phyloP scores from a whole-genome alignment of 2,888 invertebrate species.

The Aphodius granarius region DNA sequence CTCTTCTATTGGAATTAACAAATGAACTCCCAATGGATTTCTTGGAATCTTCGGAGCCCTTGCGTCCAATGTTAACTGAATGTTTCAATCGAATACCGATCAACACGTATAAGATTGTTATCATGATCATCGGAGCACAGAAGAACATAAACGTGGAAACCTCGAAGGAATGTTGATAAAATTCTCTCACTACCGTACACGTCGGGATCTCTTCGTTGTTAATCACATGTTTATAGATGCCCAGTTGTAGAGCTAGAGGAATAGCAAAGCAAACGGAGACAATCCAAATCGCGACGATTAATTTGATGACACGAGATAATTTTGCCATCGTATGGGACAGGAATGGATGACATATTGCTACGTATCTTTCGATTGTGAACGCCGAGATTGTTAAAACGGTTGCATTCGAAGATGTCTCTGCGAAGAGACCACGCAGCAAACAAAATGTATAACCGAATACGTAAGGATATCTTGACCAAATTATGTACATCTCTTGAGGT shows the following conservation, averaged over 20 bases:
- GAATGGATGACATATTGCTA: slow-evolving; percentile 66
- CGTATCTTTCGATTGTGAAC: slow-evolving; percentile 77
- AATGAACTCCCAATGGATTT: slow-evolving; percentile 6
- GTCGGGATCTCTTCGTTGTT: slow-evolving; percentile 41
- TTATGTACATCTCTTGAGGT: slow-evolving; percentile 79
- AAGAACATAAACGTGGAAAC: slow-evolving; percentile 83
- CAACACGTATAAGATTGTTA: slow-evolving; percentile 77
- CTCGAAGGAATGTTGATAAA: slow-evolving; percentile 73
- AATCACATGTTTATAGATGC: slow-evolving; percentile 30
- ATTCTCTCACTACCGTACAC: slow-evolving; percentile 57
- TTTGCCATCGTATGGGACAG: slow-evolving; percentile 83
- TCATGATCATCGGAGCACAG: slow-evolving; percentile 83
- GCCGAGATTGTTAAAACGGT: slow-evolving; percentile 79
- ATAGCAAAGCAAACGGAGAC: slow-evolving; percentile 72
- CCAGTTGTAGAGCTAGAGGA: slow-evolving; percentile 63
- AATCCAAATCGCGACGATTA: slow-evolving; percentile 80
- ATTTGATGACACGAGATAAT: slow-evolving; percentile 77
- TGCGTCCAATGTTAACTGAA: slow-evolving; percentile 60
- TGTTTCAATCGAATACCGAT: slow-evolving; percentile 73
- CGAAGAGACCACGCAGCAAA: slow-evolving; percentile 72
- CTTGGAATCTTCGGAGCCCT: slow-evolving; percentile 28
- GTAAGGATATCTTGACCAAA: slow-evolving; percentile 77
- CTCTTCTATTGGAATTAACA: slow-evolving; percentile 15
- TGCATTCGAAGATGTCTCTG: slow-evolving; percentile 80
- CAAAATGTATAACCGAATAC: slow-evolving; percentile 80